Conservation (phyloP, 35 echinoderm and acorn worm genomes). For the Apostichopus parvimensis region DNA sequence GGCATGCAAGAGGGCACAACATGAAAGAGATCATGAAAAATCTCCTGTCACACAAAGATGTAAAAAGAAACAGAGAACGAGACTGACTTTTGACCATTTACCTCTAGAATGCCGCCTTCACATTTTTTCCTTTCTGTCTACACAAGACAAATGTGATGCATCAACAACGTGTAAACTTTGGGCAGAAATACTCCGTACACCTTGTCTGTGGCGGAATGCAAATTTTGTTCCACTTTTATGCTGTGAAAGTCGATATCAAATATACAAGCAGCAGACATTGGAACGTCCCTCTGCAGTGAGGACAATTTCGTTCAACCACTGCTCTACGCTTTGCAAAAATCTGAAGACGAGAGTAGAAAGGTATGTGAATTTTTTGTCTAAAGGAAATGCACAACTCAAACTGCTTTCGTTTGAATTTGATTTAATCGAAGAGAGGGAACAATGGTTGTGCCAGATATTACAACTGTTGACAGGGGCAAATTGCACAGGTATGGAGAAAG, state of each 20-base stretch:
- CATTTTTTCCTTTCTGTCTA: slow-evolving; percentile 71
- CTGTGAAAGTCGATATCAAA: neutral
- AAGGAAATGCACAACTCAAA: slow-evolving; percentile 63
- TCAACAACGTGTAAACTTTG: slow-evolving; percentile 67
- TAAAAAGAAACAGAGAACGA: neutral
- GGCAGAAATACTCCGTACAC: slow-evolving; percentile 68
- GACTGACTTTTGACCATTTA: slow-evolving; percentile 22
- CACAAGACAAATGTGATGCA: slow-evolving; percentile 73
- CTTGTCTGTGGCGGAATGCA: slow-evolving; percentile 69
- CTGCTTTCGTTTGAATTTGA: slow-evolving; percentile 76
- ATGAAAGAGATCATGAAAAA: neutral
- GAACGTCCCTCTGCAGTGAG: neutral
- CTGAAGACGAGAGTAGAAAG: slow-evolving; percentile 59
- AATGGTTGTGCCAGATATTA: slow-evolving; percentile 66
- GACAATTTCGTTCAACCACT: slow-evolving; percentile 13
- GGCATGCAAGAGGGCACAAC: neutral
- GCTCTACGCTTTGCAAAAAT: neutral
- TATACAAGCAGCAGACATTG: neutral
- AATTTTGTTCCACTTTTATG: slow-evolving; percentile 69
- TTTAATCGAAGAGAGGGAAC: slow-evolving; percentile 70
- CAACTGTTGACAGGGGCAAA: slow-evolving; percentile 67
- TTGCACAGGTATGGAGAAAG: slow-evolving; percentile 56
- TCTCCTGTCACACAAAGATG: neutral
- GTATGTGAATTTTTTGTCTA: slow-evolving; percentile 68
- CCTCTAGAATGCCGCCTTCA: slow-evolving; percentile 77